Evolutionary conservation across 2,797 vertebrate species (phyloP).

Genomic region (Sebastes glaucus): DNA sequence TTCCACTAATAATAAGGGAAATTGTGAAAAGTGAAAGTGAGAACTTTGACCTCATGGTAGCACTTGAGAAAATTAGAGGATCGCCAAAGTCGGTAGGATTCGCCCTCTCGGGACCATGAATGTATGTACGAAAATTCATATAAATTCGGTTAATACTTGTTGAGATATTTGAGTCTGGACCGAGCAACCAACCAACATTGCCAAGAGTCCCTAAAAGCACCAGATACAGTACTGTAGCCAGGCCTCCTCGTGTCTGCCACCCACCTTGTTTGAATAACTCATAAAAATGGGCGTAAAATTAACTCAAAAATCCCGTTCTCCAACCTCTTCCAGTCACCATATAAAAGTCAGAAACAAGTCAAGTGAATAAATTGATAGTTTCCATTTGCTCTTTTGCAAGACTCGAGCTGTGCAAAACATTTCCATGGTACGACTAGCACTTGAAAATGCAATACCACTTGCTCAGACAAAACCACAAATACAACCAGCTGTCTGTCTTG

Average conservation of each 20-base stretch:
- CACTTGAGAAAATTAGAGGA: neutral
- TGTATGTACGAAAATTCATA: neutral
- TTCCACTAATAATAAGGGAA: too few species aligned
- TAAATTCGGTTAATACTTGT: neutral
- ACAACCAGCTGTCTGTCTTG: neutral
- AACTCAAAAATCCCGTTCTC: neutral
- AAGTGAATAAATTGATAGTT: neutral
- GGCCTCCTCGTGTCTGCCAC: neutral
- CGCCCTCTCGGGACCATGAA: neutral
- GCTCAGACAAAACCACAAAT: neutral
- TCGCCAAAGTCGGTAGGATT: neutral
- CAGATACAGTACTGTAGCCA: neutral
- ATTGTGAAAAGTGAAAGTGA: neutral
- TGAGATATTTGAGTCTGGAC: neutral
- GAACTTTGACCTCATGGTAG: neutral
- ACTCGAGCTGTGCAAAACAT: too few species aligned
- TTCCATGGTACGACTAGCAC: neutral
- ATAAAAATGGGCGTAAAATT: neutral
- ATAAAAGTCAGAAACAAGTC: neutral
- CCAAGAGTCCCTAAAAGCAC: neutral
- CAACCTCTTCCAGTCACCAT: neutral
- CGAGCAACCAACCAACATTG: neutral
- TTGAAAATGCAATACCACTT: neutral
- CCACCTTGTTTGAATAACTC: neutral
- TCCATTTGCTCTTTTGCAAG: neutral